phyloP scores from a whole-genome alignment of 2,113 vertebrate genomes.

The Hyla sarda region DNA sequence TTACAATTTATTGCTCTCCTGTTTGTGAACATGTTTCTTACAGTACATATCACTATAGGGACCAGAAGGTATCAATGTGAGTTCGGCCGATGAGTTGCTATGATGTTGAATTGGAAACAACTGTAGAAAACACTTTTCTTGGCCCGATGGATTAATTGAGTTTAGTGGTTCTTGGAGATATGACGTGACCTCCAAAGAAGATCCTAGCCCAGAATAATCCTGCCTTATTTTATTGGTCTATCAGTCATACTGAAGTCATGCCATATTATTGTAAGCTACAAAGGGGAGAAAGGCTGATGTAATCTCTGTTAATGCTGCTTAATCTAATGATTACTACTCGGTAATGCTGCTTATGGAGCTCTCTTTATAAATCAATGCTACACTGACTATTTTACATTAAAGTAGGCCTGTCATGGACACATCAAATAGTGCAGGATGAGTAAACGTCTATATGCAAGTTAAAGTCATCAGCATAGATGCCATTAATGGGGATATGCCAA shows the following conservation, averaged over 20 bases:
- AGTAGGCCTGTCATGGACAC: neutral
- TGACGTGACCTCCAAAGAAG: slow-evolving; percentile 35
- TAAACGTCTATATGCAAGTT: neutral
- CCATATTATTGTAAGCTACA: slow-evolving; percentile 20
- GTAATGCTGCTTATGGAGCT: neutral
- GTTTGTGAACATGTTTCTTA: too few relatives aligned
- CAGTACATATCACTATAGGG: neutral
- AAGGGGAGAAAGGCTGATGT: neutral
- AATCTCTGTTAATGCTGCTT: slow-evolving; percentile 17
- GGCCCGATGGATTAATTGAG: slow-evolving; percentile 4
- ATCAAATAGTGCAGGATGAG: neutral
- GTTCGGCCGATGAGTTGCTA: slow-evolving; percentile 1
- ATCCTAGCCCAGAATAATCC: slow-evolving; percentile 42
- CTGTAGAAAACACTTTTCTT: neutral
- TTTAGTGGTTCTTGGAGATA: slow-evolving; percentile 21
- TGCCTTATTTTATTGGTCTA: slow-evolving; percentile 23
- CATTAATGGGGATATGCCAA: neutral
- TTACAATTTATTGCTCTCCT: too few relatives aligned
- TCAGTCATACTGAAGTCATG: slow-evolving; percentile 11
- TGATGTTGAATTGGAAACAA: neutral
- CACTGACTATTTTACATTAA: neutral
- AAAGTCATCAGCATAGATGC: neutral
- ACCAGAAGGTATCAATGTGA: neutral
- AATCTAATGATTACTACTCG: slow-evolving; percentile 32
- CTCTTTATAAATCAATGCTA: neutral